Evolutionary conservation across 2,888 invertebrate genomes (phyloP), one percentile per base, ranked within the genome.

Genomic region (Heliconius hortense): DNA sequence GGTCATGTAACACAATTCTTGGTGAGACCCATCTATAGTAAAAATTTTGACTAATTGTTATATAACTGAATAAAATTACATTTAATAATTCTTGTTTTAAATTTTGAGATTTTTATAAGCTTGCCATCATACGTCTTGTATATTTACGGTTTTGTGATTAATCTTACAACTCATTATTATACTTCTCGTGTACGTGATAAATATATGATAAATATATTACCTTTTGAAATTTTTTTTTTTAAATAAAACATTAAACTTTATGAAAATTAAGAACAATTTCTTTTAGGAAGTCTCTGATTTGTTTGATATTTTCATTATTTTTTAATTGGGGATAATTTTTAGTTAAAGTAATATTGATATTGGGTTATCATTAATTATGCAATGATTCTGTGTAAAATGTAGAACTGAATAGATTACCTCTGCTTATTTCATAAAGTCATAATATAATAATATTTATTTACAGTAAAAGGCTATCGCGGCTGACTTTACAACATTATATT

Each of bases 1-100:
- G 62, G 62, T 28, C 62, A 31, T 31, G 62, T 63, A 18, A 63
- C 28, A 10, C 31, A 63, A 63, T 63, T 63, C 28, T 24, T 63
- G 28, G 28, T 31, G 21, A 28, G 21, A 10, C 56, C 10, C n/a
- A 21, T 21, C 13, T 18, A 18, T 62, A 10, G 28, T 18, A 4
- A 60, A 5, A 13, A 24, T 24, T 13, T 26, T 8, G 31, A 3
- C 28, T 28, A 28, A 28, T 28, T 28, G 2, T 28, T 28, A 28
- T 28, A 7, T 59, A 24, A 24, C 13, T n/a, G 24, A 59, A 59
- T 24, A 24, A 60, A 28, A 15, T 26, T 60, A 60, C 26, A 26
- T 26, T 26, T 15, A 60, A 0, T 60, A 15, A 60, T 13, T 7
- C 26, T 11, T 60, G 43, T 60, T 15, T 60, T 60, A 13, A 60